Percentiles rank a stretch among this genome's conserved stretches.
These are phyloP conservation scores for Trachemys scripta DNA, from an alignment of 2,113 vertebrate species.

Conservation along the genomic window DNA sequence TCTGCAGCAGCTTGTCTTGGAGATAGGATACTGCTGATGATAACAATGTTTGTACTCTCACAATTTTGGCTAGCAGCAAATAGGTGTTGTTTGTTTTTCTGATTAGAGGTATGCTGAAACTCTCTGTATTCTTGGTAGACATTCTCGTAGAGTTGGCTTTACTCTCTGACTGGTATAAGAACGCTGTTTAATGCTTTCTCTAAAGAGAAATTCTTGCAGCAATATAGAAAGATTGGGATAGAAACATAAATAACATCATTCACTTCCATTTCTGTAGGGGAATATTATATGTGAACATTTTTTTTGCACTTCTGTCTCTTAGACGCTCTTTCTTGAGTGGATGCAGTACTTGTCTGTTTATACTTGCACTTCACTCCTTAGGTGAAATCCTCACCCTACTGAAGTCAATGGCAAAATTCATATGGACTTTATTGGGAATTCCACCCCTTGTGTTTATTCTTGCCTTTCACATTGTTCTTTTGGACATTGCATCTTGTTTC, in stretches of 20 bases:
- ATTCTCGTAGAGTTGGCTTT: neutral
- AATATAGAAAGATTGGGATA: neutral
- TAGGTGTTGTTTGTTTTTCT: neutral
- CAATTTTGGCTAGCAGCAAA: neutral
- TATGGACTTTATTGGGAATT: neutral
- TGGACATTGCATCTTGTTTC: neutral
- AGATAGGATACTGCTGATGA: neutral
- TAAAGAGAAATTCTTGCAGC: neutral
- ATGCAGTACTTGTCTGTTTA: neutral
- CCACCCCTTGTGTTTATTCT: neutral
- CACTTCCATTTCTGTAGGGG: neutral
- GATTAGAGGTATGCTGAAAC: neutral
- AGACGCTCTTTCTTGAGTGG: neutral
- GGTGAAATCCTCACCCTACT: neutral
- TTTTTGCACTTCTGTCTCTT: neutral
- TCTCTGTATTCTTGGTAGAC: neutral
- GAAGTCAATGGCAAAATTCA: neutral
- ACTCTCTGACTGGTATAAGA: neutral
- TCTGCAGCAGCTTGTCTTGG: neutral
- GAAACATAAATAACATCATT: neutral
- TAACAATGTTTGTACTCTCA: neutral
- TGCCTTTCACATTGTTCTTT: neutral
- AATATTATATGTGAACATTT: neutral
- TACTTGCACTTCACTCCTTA: neutral
- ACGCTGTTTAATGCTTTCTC: neutral